Evolutionary conservation across 2,113 vertebrate species (phyloP), one percentile per base, ranked within the genome.

Genomic region (Scomber colias): DNA sequence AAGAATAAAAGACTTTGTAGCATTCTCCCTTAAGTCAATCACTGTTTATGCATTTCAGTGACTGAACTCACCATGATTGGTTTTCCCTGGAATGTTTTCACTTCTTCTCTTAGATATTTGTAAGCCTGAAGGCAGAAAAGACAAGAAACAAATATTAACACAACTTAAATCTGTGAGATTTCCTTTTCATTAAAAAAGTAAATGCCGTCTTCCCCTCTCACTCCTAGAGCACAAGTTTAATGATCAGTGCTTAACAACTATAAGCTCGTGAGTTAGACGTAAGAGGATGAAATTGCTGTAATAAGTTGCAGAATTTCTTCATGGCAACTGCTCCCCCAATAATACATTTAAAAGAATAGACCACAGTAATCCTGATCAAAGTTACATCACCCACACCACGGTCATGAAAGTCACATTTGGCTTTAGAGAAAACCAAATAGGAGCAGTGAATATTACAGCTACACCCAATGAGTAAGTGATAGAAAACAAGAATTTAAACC

Each of bases 1-100:
- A 12, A 50, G 11, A 53, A 10, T 35, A 59, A 51, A 45, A 27
- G 24, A 66, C n/a, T 17, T n/a, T 10, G 14, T 13, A 60, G 2
- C 1, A 0, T 27, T 62, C 7, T 46, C 24, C 60, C 53, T 13
- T 30, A 24, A 61, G 73, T 53, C 2, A 40, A 17, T 11, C 7
- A 61, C 10, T 61, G 48, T 17, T 45, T 7, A 16, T 66, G n/a
- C 13, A 66, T 53, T 62, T 31, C 8, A 67, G 17, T 35, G n/a
- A 31, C 27, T 57, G 5, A 27, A 92, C 95, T 96, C 90, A 99
- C 98, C 98, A 99, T 98, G 76, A 99, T 97, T 89, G 97, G 98
- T 95, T 98, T 99, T 95, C 97, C 98, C 95, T 98, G 97, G 96
- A 99, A 99, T 50, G 94, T 96, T 95, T 99, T 99, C 73, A 99